Conservation (phyloP, 2,888 invertebrate species). For the Plusia festucae region DNA sequence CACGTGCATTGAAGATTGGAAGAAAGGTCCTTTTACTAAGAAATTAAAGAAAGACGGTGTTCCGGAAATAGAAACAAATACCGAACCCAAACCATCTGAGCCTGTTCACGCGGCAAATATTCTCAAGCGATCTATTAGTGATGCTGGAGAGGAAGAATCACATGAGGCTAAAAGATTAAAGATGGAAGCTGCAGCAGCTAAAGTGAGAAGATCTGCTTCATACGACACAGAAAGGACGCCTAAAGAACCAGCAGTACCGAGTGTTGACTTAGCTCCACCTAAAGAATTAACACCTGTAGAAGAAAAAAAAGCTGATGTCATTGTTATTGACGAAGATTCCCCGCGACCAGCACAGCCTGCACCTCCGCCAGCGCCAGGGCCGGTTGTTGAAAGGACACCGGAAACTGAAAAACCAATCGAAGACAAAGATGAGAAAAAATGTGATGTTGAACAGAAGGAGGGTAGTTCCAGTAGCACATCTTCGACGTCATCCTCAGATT, state of each 20-base stretch:
- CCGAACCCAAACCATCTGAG: conserved; percentile 70
- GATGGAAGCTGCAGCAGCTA: conserved; percentile 82
- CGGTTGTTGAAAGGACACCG: conserved; percentile 53
- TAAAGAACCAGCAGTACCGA: conserved; percentile 63
- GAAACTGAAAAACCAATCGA: conserved; percentile 48
- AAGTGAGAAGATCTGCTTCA: conserved; percentile 83
- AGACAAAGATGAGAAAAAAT: conserved; percentile 58
- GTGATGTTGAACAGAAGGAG: conserved; percentile 73
- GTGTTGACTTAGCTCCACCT: conserved; percentile 53
- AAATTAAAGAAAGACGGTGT: conserved; percentile 74
- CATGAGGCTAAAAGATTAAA: conserved; percentile 80
- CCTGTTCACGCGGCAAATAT: conserved; percentile 84
- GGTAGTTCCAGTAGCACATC: conserved; percentile 80
- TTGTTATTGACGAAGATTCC: conserved; percentile 40
- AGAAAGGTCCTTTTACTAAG: conserved; percentile 80
- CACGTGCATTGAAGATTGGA: conserved; percentile 88
- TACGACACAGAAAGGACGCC: conserved; percentile 80
- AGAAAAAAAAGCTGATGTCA: conserved; percentile 44
- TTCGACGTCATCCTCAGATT: conserved; percentile 84
- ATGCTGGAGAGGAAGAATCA: conserved; percentile 83
- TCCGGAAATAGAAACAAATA: conserved; percentile 62
- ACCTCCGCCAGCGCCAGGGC: conserved; percentile 29
- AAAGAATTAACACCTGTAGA: conserved; percentile 36
- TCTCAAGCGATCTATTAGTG: conserved; percentile 84
- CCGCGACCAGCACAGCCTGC: conserved; percentile 25